Conservation (phyloP, 2,888 invertebrate genomes). For the Scaptomyza tumidula region DNA sequence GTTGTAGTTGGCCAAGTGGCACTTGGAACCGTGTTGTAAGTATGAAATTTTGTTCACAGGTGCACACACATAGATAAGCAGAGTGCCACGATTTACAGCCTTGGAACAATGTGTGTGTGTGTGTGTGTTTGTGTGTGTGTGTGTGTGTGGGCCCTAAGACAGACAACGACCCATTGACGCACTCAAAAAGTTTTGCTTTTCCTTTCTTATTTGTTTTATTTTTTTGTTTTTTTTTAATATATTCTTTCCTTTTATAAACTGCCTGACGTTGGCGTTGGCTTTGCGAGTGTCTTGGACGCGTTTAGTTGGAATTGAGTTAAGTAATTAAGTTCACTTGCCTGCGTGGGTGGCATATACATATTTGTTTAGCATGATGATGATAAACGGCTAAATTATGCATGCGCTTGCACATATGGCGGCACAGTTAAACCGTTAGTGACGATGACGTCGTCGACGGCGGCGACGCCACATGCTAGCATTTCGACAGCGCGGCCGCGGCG, state of each 20-base stretch:
- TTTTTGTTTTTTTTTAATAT: background rate
- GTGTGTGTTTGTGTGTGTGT: conserved; percentile 37
- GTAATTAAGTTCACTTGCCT: conserved; percentile 56
- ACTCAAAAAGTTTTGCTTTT: conserved; percentile 30
- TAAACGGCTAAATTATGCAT: conserved; percentile 58
- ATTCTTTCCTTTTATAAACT: conserved; percentile 11
- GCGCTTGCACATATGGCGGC: conserved; percentile 47
- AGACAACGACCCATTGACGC: conserved; percentile 44
- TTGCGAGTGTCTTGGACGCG: conserved; percentile 21
- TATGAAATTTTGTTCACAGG: conserved; percentile 54
- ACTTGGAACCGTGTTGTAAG: conserved; percentile 60
- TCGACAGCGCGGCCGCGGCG: conserved; percentile 64
- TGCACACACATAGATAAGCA: conserved; percentile 48
- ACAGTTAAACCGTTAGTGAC: conserved; percentile 36
- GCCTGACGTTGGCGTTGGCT: conserved; percentile 4
- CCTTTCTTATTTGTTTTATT: conserved; percentile 4
- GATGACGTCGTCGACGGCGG: conserved; percentile 62
- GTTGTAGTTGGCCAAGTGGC: conserved; percentile 61
- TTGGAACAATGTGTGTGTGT: conserved; percentile 62
- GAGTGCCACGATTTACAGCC: conserved; percentile 59
- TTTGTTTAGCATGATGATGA: conserved; percentile 36
- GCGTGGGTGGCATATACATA: conserved; percentile 34
- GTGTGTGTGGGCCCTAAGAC: conserved; percentile 23
- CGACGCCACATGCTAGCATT: conserved; percentile 73
- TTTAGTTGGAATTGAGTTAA: conserved; percentile 45